Evolutionary conservation across 2,888 invertebrate genomes (phyloP).

Genomic region (Ecliptopera silaceata): DNA sequence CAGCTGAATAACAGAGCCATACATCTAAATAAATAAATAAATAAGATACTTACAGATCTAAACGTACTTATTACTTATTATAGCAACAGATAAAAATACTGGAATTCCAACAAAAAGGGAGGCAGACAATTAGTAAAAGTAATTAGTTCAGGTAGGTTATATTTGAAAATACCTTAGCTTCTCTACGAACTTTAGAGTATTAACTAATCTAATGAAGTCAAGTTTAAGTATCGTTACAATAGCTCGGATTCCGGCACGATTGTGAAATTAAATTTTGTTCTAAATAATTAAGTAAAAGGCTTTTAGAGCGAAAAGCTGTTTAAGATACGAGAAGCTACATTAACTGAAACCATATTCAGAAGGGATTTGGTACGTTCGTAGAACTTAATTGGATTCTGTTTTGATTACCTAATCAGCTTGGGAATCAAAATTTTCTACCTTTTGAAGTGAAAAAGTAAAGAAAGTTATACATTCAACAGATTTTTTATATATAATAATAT

Average conservation of each 20-base stretch:
- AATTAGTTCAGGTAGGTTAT: no score
- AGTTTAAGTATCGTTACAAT: conserved; percentile 4
- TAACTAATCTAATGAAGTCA: not conserved
- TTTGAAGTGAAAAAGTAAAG: not conserved
- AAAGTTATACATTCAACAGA: not conserved
- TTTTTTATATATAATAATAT: no score
- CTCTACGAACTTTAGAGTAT: not conserved
- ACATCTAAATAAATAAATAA: no score
- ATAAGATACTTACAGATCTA: no score
- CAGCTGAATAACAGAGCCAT: no score
- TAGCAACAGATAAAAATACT: not conserved
- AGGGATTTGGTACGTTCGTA: conserved; percentile 10
- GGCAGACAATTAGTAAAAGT: no score
- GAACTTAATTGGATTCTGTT: conserved; percentile 10
- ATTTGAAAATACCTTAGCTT: not conserved
- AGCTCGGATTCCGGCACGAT: not conserved
- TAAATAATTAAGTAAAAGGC: conserved; percentile 12
- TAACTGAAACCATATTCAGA: conserved; percentile 8
- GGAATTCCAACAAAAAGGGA: not conserved
- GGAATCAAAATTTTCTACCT: not conserved
- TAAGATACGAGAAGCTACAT: not conserved
- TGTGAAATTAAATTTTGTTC: conserved; percentile 8
- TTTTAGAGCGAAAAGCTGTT: conserved; percentile 6
- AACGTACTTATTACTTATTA: no score
- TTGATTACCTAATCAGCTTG: conserved; percentile 2